phyloP scores from a whole-genome alignment of 2,797 vertebrate species.

The Characodon lateralis region DNA sequence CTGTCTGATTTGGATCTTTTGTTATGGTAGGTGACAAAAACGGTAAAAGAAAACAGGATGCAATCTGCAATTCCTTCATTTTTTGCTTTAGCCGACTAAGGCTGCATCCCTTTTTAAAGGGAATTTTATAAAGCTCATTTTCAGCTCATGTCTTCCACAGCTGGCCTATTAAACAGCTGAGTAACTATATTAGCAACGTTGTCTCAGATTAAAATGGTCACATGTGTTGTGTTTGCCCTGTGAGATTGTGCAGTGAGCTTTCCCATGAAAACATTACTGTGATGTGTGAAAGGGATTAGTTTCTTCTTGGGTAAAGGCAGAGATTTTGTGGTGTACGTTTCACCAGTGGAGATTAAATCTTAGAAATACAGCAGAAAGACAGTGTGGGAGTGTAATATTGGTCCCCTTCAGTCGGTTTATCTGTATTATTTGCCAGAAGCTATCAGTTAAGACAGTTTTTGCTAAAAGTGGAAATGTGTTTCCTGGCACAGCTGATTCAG shows the following conservation, averaged over 20 bases:
- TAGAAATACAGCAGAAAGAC: slow-evolving; percentile 13
- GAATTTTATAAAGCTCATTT: slow-evolving; percentile 64
- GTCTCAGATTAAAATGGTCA: slow-evolving; percentile 60
- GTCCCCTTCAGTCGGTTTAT: slow-evolving; percentile 16
- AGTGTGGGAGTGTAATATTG: slow-evolving; percentile 12
- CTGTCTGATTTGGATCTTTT: slow-evolving; percentile 33
- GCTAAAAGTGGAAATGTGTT: background rate
- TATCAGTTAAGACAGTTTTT: slow-evolving; percentile 13
- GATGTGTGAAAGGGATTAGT: slow-evolving; percentile 9
- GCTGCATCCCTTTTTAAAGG: slow-evolving; percentile 35
- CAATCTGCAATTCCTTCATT: slow-evolving; percentile 45
- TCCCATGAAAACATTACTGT: background rate
- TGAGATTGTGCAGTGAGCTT: slow-evolving; percentile 15
- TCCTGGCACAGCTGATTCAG: background rate
- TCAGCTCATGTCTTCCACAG: slow-evolving; percentile 62
- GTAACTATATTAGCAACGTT: slow-evolving; percentile 65
- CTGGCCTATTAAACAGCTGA: slow-evolving; percentile 70
- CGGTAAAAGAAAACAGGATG: slow-evolving; percentile 41
- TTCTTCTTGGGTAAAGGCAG: background rate
- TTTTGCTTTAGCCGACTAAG: slow-evolving; percentile 38
- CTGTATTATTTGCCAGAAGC: slow-evolving; percentile 14
- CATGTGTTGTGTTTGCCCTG: slow-evolving; percentile 33
- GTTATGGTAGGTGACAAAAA: slow-evolving; percentile 42
- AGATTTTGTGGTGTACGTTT: background rate
- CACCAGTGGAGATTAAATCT: background rate